Evolutionary conservation across 2,888 invertebrate genomes (phyloP), one percentile per base, ranked within the genome.

Genomic region (Lydus trimaculatus): DNA sequence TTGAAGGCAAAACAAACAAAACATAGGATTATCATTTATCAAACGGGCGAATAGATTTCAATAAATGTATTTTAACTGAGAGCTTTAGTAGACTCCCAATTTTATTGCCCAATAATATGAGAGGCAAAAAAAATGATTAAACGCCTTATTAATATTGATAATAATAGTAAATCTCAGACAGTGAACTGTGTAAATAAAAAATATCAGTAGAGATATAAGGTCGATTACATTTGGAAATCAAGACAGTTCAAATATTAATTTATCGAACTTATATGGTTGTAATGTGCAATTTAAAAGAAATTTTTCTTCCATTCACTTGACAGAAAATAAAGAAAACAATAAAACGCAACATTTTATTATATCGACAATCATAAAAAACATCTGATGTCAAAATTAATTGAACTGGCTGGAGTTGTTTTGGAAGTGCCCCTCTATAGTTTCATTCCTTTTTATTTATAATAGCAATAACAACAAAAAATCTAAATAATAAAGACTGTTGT

Each of bases 161-260:
- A 43, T 43, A 13, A 43, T 43, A 43, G 8, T 43, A 43, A 43
- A 43, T 43, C 17, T 17, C 43, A 43, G 43, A 43, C 43, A 7
- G 43, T 43, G 43, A 43, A 43, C 43, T 17, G 43, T 43, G 17
- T 6, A 9, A 13, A n/a, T 17, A 43, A 17, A 39, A 15, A 43
- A 17, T n/a, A 43, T 43, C 7, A n/a, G n/a, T 43, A 17, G 7
- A 39, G n/a, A 43, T 43, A 43, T 43, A 43, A 43, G 43, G 43
- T 43, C 43, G 43, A 43, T 43, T 43, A 43, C 43, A 43, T 43
- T 43, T 43, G 1, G n/a, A 17, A 43, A 43, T 17, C 43, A 43
- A 43, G 43, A 43, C 43, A 43, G n/a, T 43, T 43, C 43, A 43
- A 43, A 43, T 43, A 43, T 43, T n/a, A 43, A 43, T 43, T 43